These are phyloP conservation scores for Microplitis mediator DNA, from an alignment of 1,140 invertebrate species.

Conservation along the genomic window DNA sequence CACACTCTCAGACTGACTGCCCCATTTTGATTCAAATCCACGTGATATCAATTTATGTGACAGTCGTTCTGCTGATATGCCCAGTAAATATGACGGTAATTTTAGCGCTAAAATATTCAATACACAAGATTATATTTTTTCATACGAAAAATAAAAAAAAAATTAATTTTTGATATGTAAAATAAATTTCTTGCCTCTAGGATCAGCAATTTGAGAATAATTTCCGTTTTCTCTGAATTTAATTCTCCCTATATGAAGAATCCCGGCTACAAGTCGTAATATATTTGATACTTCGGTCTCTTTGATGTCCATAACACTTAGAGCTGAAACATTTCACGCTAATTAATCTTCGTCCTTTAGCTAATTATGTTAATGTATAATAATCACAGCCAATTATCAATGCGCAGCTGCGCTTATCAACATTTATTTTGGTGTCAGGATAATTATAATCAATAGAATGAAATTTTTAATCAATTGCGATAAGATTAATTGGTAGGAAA, in stretches of 20 bases:
- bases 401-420: too few species aligned
- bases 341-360: not conserved
- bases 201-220: slow-evolving; percentile 68
- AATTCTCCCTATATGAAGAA: slow-evolving; percentile 77
- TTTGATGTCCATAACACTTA: slow-evolving; percentile 72
- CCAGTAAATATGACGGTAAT: slow-evolving; percentile 71
- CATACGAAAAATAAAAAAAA: not conserved
- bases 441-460: not conserved
- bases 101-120: slow-evolving; percentile 65
- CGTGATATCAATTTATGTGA: slow-evolving; percentile 70
- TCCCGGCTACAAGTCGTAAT: slow-evolving; percentile 68
- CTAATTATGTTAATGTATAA: not conserved
- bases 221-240: slow-evolving; percentile 70
- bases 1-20: slow-evolving; percentile 71
- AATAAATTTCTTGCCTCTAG: slow-evolving; percentile 64
- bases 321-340: slow-evolving; percentile 61
- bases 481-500: not conserved
- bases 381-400: too few species aligned
- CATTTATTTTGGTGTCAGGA: too few species aligned
- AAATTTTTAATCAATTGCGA: not conserved
- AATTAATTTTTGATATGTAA: not conserved
- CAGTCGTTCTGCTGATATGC: slow-evolving; percentile 67
- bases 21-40: slow-evolving; percentile 79
- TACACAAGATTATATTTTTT: slow-evolving; percentile 1
- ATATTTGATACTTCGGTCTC: slow-evolving; percentile 67